Base-by-base conservation (phyloP, 2,888 invertebrate genomes). In the Ophion costatus region DNA sequence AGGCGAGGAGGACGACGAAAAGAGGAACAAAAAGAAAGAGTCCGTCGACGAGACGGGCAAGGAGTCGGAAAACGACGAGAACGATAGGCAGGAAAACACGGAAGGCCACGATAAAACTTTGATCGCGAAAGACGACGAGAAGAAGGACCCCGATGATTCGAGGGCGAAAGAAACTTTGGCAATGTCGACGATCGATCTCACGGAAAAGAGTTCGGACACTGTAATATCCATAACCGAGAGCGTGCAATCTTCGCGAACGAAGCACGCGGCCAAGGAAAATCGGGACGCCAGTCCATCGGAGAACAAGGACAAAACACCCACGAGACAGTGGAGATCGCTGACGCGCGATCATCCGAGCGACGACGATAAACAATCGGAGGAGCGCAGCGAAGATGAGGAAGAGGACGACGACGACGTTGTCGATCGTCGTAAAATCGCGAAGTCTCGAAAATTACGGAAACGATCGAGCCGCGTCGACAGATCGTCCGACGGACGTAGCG, bases 61-160 rank as follows among this genome's bases (percentile, higher is more conserved):
- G 94, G 86, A 94, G 94, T 17, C 94, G 94, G 79, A 94, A 94
- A 3, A 71, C 0, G 74, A 85, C 11, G 77, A 84, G 1, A 93
- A 94, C 80, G 92, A 94, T 84, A 17, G 94, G 29, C 29, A 29
- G 29, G 29, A 29, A 29, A 4, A 29, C 2, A 29, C 29, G 29
- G 29, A 29, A 29, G 29, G 29, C 3, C 29, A 2, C 4, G 29
- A 29, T 29, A 29, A 29, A 29, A 29, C 29, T 29, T 29, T 29
- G 82, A 92, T 94, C 80, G 94, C 94, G 93, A 87, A 94, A 94
- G 20, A 94, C 94, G 77, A 94, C 93, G 93, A 95, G 88, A 94
- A 95, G 85, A 94, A 93, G 92, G 93, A 93, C 38, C 69, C 20
- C 29, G 70, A 67, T 93, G 94, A 84, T 94, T 94, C 91, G 92